Evolutionary conservation across 2,113 vertebrate genomes (phyloP), one percentile per base, ranked within the genome.

Genomic region (Thymallus thymallus): DNA sequence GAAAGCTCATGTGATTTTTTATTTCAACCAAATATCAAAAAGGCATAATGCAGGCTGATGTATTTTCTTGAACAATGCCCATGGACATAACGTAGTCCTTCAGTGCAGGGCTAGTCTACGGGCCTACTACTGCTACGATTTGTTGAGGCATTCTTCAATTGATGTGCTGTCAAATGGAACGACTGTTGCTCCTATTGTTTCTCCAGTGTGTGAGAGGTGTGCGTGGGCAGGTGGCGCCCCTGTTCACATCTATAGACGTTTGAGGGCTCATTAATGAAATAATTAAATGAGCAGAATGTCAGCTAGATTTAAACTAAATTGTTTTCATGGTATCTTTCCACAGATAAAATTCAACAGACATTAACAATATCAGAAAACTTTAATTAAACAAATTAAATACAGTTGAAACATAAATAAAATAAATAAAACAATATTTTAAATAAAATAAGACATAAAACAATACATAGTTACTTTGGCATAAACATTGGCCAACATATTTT

Each of bases 371-470:
- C 20, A 62, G 30, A 72, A 76, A 69, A 60, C 23, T 5, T 80
- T 63, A 88, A 89, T 80, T 90, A 80, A 89, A 62, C 62, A 86
- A 77, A 71, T 75, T 87, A 88, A 80, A 75, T 61, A 80, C 63
- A 66, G 88, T 87, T 92, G 90, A 88, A 82, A 87, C 85, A 89
- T 90, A 76, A 89, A 83, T 90, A 91, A 91, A 91, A 91, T 90
- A 91, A 90, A 92, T 76, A 55, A 72, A 80, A 74, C 70, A 81
- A 81, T 72, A 51, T n/a, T 67, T 76, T 79, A 84, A 81, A 84
- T 75, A 76, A 84, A 77, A 73, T 73, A 68, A 26, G n/a, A n/a
- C n/a, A n/a, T n/a, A n/a, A n/a, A n/a, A n/a, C n/a, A n/a, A n/a
- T n/a, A n/a, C 22, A 69, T 46, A 66, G 16, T 18, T 51, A 51